Conservation (phyloP, 2,797 vertebrate species). For the Rhadinocentrus ornatus region DNA sequence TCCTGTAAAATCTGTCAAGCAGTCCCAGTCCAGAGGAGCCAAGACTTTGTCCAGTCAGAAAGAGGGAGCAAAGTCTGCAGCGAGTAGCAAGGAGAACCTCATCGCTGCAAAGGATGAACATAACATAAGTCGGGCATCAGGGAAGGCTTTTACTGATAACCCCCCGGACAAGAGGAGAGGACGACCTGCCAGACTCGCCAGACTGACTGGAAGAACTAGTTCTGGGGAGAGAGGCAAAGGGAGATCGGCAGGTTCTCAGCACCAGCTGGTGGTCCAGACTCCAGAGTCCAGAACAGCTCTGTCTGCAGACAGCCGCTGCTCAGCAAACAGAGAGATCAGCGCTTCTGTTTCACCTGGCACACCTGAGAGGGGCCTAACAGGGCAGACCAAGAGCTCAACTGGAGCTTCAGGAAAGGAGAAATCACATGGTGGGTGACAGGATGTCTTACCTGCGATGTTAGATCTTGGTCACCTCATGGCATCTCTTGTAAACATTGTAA, state of each 20-base stretch:
- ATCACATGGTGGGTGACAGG: slow-evolving; percentile 59
- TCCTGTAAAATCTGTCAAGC: slow-evolving; percentile 71
- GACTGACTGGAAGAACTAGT: slow-evolving; percentile 76
- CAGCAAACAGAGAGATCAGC: slow-evolving; percentile 37
- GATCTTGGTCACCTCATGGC: background rate
- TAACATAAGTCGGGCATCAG: slow-evolving; percentile 28
- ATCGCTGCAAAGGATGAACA: slow-evolving; percentile 64
- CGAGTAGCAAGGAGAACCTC: slow-evolving; percentile 63
- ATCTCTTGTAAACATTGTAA: slow-evolving; percentile 1
- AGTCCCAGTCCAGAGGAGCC: slow-evolving; percentile 68
- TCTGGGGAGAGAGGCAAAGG: slow-evolving; percentile 76
- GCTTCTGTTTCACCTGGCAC: slow-evolving; percentile 33
- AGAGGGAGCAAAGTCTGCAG: slow-evolving; percentile 52
- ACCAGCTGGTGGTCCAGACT: slow-evolving; percentile 64
- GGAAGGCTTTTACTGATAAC: slow-evolving; percentile 61
- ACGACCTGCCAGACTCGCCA: slow-evolving; percentile 71
- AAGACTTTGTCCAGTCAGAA: slow-evolving; percentile 58
- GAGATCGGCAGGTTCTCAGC: slow-evolving; percentile 51
- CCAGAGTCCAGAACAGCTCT: slow-evolving; percentile 39
- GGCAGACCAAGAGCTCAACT: slow-evolving; percentile 37
- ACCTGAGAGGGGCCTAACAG: slow-evolving; percentile 36
- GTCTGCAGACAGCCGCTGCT: slow-evolving; percentile 51
- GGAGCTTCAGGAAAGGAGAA: slow-evolving; percentile 60
- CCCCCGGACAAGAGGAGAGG: slow-evolving; percentile 80
- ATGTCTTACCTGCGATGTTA: background rate